These are phyloP conservation scores for Euphydryas editha DNA, from an alignment of 2,888 invertebrate species.

Conservation along the genomic window DNA sequence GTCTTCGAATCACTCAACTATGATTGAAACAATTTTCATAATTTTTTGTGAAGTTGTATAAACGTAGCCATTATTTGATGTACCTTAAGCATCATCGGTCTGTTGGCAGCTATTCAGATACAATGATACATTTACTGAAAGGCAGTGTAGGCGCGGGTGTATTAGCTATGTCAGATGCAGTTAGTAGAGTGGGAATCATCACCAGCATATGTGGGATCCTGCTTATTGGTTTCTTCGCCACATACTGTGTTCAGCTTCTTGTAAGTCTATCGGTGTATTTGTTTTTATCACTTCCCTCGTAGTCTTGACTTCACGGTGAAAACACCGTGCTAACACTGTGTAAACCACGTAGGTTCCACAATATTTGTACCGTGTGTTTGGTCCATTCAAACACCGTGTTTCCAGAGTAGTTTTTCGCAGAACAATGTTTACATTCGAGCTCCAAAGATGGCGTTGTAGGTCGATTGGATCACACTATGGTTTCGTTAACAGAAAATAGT, in stretches of 20 bases:
- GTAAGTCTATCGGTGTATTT: conserved; percentile 72
- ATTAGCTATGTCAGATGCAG: conserved; percentile 91
- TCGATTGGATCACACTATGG: too few species aligned
- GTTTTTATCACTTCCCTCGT: not conserved
- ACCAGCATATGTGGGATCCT: conserved; percentile 84
- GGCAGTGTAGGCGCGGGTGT: conserved; percentile 97
- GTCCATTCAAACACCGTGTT: too few species aligned
- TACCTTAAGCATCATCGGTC: not conserved
- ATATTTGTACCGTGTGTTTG: too few species aligned
- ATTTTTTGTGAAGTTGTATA: not conserved
- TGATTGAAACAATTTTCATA: not conserved
- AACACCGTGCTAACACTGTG: too few species aligned
- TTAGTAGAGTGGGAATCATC: conserved; percentile 81
- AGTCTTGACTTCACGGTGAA: too few species aligned
- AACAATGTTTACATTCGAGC: too few species aligned
- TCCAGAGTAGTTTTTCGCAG: too few species aligned
- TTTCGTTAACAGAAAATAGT: too few species aligned
- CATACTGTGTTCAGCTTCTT: conserved; percentile 89
- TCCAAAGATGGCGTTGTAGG: too few species aligned
- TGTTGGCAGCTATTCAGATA: conserved; percentile 89
- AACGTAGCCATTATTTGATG: not conserved
- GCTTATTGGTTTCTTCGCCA: conserved; percentile 86
- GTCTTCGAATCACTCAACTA: not conserved
- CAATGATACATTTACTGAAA: conserved; percentile 94
- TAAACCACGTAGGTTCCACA: too few species aligned